Percentiles rank a stretch among this genome's conserved stretches.
Conservation (phyloP, 2,113 vertebrate genomes). For the Caloenas nicobarica region DNA sequence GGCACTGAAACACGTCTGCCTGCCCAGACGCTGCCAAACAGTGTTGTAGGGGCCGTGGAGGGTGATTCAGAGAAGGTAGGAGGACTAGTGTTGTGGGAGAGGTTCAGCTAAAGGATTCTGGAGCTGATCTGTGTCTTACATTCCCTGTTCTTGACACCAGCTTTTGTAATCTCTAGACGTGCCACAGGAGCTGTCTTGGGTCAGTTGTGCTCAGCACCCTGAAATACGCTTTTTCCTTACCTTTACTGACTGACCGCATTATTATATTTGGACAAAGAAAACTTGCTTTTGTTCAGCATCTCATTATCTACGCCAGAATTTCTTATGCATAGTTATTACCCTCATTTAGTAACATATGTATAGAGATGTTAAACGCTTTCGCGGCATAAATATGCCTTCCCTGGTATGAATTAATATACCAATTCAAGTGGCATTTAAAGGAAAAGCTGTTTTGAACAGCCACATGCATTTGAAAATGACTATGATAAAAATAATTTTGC, state of each 20-base stretch:
- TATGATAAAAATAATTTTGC: not conserved
- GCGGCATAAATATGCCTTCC: not conserved
- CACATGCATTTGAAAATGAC: not conserved
- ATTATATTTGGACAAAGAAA: not conserved
- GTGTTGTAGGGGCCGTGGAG: not conserved
- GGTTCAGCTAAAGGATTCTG: not conserved
- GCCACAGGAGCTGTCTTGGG: not conserved
- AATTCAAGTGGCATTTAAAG: not conserved
- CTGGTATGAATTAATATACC: not conserved
- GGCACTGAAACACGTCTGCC: accelerated
- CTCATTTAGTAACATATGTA: not conserved
- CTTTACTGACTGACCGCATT: not conserved
- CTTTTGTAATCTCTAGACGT: not conserved
- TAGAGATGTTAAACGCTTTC: not conserved
- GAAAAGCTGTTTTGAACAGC: not conserved
- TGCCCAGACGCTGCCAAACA: accelerated
- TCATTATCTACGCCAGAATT: not conserved
- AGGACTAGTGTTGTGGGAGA: not conserved
- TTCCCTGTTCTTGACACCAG: not conserved
- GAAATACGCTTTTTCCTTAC: not conserved
- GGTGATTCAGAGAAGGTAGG: not conserved
- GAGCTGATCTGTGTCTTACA: not conserved
- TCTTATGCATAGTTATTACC: not conserved
- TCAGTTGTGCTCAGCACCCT: not conserved
- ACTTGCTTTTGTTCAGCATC: not conserved